A percentile compares a stretch with the other conserved stretches of the same genome.
Conservation (phyloP, 2,888 invertebrate genomes). For the Brenthis hecate region DNA sequence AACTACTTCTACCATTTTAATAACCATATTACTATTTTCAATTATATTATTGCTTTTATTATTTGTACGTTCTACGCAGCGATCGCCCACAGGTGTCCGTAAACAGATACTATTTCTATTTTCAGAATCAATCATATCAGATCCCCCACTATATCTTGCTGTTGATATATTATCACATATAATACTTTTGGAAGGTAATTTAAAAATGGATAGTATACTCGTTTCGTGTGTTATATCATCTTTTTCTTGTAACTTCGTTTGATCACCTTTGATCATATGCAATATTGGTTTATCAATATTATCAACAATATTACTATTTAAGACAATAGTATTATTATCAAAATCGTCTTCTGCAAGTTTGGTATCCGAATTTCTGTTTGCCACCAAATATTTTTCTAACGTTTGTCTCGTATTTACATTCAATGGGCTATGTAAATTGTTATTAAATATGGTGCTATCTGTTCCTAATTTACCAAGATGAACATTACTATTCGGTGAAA, state of each 20-base stretch:
- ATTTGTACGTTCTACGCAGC: too few species aligned
- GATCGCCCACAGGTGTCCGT: neutral
- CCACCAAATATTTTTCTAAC: neutral
- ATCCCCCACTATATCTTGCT: neutral
- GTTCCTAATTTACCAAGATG: neutral
- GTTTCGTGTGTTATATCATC: neutral
- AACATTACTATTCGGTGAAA: neutral
- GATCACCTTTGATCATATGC: neutral
- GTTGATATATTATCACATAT: constrained; percentile 1
- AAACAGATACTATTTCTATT: neutral
- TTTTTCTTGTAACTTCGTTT: neutral
- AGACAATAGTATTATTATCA: neutral
- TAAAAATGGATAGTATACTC: constrained; percentile 8
- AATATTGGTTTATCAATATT: neutral
- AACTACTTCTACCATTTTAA: neutral
- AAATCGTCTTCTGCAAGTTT: neutral
- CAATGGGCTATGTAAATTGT: too few species aligned
- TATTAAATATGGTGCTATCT: too few species aligned
- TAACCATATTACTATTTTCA: neutral
- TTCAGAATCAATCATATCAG: neutral
- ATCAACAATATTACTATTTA: neutral
- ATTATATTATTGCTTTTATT: too few species aligned
- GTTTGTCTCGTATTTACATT: neutral
- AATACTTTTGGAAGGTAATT: constrained; percentile 9
- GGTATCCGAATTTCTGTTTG: neutral